Evolutionary conservation across 2,797 vertebrate species (phyloP).

Genomic region (Melanotaenia boesemani): DNA sequence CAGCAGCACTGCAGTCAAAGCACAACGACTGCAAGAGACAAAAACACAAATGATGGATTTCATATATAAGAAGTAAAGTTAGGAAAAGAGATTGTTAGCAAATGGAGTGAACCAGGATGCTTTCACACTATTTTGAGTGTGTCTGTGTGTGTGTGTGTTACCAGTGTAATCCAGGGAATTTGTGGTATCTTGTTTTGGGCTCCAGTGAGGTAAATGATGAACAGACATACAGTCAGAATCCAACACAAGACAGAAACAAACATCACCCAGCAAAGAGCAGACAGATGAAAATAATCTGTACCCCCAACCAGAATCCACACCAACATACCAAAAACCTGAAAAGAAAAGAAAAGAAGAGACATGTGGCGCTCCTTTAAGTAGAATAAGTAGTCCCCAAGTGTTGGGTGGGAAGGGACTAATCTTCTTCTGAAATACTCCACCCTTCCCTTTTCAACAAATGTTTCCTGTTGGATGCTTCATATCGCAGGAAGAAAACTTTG

Average conservation of each 20-base stretch:
- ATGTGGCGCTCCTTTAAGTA: too few species aligned
- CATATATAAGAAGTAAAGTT: background rate
- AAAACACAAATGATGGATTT: constrained; percentile 5
- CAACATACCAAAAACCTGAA: constrained; percentile 88
- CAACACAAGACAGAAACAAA: constrained; percentile 91
- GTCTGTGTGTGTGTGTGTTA: constrained; percentile 57
- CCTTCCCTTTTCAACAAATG: constrained; percentile 72
- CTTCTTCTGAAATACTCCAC: constrained; percentile 38
- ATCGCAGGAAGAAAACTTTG: constrained; percentile 53
- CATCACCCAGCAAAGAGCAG: constrained; percentile 92
- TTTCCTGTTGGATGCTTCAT: constrained; percentile 51
- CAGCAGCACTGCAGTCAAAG: constrained; percentile 87
- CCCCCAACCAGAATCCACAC: constrained; percentile 93
- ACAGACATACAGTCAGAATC: constrained; percentile 89
- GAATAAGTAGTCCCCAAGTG: background rate
- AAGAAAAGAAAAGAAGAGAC: constrained; percentile 14
- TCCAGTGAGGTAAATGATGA: constrained; percentile 90
- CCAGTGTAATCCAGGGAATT: constrained; percentile 90
- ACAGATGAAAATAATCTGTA: constrained; percentile 88
- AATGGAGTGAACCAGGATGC: background rate
- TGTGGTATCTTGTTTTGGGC: constrained; percentile 87
- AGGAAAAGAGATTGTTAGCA: background rate
- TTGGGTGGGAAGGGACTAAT: constrained; percentile 7
- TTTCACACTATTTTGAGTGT: background rate
- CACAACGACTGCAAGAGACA: constrained; percentile 82